Percentiles rank a stretch among this genome's conserved stretches.
These are phyloP conservation scores for Epizoanthus fatuus DNA, from an alignment of 92 coral and sea anemone genomes.

Conservation along the genomic window DNA sequence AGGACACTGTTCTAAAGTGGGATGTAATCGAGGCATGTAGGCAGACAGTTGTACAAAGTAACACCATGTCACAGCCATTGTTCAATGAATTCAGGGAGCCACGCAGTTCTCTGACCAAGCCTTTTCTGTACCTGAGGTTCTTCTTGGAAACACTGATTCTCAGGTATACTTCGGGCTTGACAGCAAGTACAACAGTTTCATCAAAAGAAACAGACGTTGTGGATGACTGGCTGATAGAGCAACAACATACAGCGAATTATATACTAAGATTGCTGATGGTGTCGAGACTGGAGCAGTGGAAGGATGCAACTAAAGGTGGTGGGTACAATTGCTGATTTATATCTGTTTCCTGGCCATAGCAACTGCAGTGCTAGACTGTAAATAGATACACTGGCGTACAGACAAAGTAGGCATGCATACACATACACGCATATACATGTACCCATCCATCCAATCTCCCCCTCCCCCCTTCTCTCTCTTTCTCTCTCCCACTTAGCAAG, in stretches of 20 bases:
- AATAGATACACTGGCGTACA: neutral
- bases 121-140: constrained; percentile 22
- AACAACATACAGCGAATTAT: neutral
- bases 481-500: neutral
- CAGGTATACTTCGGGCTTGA: neutral
- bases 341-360: neutral
- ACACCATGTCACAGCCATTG: neutral
- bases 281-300: constrained; percentile 32
- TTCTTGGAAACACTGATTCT: constrained; percentile 23
- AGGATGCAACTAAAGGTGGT: constrained; percentile 15
- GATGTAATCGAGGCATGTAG: constrained; percentile 39
- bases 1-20: constrained; percentile 19
- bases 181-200: neutral
- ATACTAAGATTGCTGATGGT: constrained; percentile 1
- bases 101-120: neutral
- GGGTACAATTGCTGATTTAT: neutral
- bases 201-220: constrained; percentile 3
- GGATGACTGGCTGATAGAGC: neutral
- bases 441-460: neutral
- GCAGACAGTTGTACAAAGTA: constrained; percentile 1
- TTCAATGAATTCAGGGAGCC: constrained; percentile 1
- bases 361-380: neutral
- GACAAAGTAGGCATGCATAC: neutral
- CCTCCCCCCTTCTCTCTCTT: too few relatives aligned
- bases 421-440: neutral